These are phyloP conservation scores for Hozukius guyotensis DNA, from an alignment of 2,797 vertebrate genomes.

Conservation along the genomic window DNA sequence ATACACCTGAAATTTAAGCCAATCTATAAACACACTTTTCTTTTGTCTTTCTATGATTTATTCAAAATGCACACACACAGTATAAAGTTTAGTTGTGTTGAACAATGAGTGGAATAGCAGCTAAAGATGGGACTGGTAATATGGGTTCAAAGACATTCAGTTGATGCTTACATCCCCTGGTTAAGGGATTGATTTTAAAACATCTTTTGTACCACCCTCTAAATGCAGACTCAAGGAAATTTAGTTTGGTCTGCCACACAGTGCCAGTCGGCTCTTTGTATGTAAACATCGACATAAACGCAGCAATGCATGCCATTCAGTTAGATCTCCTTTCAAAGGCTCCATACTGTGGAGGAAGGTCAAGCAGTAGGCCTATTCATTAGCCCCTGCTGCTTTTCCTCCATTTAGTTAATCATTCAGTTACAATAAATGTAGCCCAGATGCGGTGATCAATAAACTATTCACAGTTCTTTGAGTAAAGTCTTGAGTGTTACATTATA, in stretches of 20 bases:
- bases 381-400: slow-evolving; percentile 43
- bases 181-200: slow-evolving; percentile 42
- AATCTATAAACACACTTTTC: background rate
- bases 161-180: slow-evolving; percentile 23
- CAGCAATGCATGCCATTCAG: slow-evolving; percentile 70
- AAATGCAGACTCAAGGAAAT: slow-evolving; percentile 48
- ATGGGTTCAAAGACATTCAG: slow-evolving; percentile 33
- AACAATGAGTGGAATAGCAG: no score
- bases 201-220: slow-evolving; percentile 52
- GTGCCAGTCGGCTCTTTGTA: slow-evolving; percentile 61
- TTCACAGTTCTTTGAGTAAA: slow-evolving; percentile 10
- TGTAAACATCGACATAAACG: slow-evolving; percentile 62
- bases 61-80: no score
- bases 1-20: background rate
- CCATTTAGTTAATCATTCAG: slow-evolving; percentile 46
- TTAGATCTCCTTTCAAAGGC: slow-evolving; percentile 69
- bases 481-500: background rate
- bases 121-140: background rate
- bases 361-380: slow-evolving; percentile 70
- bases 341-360: slow-evolving; percentile 70
- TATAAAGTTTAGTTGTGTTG: no score
- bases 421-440: slow-evolving; percentile 32
- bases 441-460: slow-evolving; percentile 18
- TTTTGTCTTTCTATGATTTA: background rate
- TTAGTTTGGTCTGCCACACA: slow-evolving; percentile 45